Evolutionary conservation across 2,888 invertebrate species (phyloP), one percentile per base, ranked within the genome.

Genomic region (Seira musarum): DNA sequence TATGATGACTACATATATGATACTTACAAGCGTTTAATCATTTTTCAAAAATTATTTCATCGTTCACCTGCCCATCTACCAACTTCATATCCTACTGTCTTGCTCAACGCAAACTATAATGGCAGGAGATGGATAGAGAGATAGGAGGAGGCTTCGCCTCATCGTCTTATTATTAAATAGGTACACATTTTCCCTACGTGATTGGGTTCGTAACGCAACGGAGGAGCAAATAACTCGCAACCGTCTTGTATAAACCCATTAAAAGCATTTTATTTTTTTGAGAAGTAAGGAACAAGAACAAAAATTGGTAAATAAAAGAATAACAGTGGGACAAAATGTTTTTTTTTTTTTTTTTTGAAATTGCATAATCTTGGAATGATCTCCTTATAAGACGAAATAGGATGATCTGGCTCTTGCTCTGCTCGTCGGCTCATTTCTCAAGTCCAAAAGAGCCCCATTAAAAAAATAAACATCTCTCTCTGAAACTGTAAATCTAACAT

Each of bases 301-400:
- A 19, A 60, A 60, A 30, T 68, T 25, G 1, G 74, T 30, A 53
- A 46, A 19, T 5, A 5, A 5, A 76, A 64, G 69, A 77, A 70
- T n/a, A 60, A 30, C 67, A 78, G 60, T 67, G 67, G 73, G 74
- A 70, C 74, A 25, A 71, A 49, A 74, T 57, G 65, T 19, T 63
- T 60, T 22, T 60, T 5, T 60, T 15, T 19, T 63, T 60, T 22
- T 60, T 5, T 60, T 15, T 19, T 21, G 60, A 71, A 66, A 61
- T 80, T 80, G 70, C 80, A 80, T 80, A 74, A 80, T 74, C 79
- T 64, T 66, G 74, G 74, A 79, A 80, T 65, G 80, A 66, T 70
- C 80, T 75, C 80, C 80, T 80, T 80, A 75, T 75, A 75, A 24
- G 80, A 75, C 57, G 65, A 78, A 75, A 80, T 80, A 71, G 75